Evolutionary conservation across 2,888 invertebrate genomes (phyloP), one percentile per base, ranked within the genome.

Genomic region (Cetonia aurata): DNA sequence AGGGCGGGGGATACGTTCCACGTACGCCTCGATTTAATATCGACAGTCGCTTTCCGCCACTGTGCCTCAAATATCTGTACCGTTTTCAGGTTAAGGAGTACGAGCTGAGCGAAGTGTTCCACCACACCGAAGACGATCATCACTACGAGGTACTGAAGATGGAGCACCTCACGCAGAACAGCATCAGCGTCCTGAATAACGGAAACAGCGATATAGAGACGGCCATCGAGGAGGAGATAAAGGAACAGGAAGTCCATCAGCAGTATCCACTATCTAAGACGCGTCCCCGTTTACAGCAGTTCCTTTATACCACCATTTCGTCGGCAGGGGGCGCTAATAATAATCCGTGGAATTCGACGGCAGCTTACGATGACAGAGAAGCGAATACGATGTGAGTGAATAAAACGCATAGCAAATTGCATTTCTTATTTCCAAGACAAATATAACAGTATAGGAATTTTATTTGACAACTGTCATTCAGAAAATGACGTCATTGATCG

Each of bases 51-150:
- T 17, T 60, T 25, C n/a, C n/a, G n/a, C n/a, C n/a, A n/a, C n/a
- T n/a, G n/a, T n/a, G n/a, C n/a, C n/a, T n/a, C n/a, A n/a, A 31
- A 3, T 60, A 42, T 44, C 9, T 8, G 37, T 37, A 37, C 2
- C 37, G 37, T 44, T 52, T 83, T 66, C 86, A 95, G 95, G 87
- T 95, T 75, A 93, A 93, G 80, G 95, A 95, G 86, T 96, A 95
- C 87, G 94, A 94, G 83, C 86, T 95, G 76, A 92, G 93, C 75
- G 94, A 95, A 86, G 93, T 93, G 75, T 95, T 95, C 85, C 94
- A 94, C 86, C 92, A 92, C 80, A 87, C 89, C 77, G 93, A 93
- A 83, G 94, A 94, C 83, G 93, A 94, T 79, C 88, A 89, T 75
- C 88, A 89, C 82, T 92, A 92, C 85, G 93, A 93, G 82, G 90